Base-by-base conservation (phyloP, 2,888 invertebrate genomes). In the Hofmannophila pseudospretella region DNA sequence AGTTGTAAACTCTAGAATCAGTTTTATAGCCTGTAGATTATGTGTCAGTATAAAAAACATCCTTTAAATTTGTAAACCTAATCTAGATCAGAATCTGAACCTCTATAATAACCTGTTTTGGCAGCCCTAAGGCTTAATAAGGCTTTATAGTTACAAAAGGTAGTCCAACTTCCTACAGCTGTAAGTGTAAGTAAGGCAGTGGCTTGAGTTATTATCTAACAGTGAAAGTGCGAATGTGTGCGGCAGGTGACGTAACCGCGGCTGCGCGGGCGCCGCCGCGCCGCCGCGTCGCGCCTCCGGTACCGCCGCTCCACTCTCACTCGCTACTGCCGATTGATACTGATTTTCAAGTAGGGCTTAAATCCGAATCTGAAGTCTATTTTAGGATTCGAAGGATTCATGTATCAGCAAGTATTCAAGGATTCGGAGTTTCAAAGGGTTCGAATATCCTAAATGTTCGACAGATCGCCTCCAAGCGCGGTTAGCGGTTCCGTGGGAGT, bases 221-320 rank as follows among this genome's bases (percentile, higher is more conserved):
- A 82, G 79, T 80, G 79, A 79, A 81, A 82, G 81, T 81, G 74
- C 75, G 76, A 68, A 72, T 75, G 78, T 84, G 82, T 81, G 82
- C 67, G 78, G 82, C 67, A 78, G 68, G 43, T 84, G 84, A 82
- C 79, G 84, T 72, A 84, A 85, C 57, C 52, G 54, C 57, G 63
- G 27, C 27, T 27, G 27, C 27, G 27, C 27, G 11, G 52, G 49
- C 51, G 61, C 61, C 55, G 5, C 16, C 16, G 3, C 5, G 5
- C 5, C 16, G 16, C 16, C 16, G 16, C 16, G 5, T 5, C 16
- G 16, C 3, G 16, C 16, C 34, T 13, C 28, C 8, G 13, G 7
- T 12, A 2, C 13, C 8, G 11, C 20, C 45, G 53, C 49, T 55
- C 60, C 74, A 79, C 80, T 81, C 81, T 82, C 81, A 73, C 84